phyloP scores from a whole-genome alignment of 2,797 vertebrate genomes.

The Neostethus bicornis region DNA sequence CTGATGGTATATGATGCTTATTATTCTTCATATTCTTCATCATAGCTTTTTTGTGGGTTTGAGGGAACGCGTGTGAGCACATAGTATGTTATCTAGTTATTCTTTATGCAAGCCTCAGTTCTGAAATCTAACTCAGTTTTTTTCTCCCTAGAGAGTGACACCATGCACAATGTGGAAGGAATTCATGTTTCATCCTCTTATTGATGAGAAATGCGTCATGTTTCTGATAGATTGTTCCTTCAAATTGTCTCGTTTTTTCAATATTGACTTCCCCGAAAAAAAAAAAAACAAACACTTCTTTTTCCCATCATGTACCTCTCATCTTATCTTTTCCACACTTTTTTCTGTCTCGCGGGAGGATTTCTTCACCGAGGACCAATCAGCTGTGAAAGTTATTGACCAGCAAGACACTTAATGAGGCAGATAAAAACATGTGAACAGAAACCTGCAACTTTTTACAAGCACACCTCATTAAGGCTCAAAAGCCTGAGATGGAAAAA shows the following conservation, averaged over 20 bases:
- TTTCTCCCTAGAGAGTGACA: slow-evolving; percentile 54
- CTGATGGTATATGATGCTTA: slow-evolving; percentile 54
- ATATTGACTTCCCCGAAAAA: slow-evolving; percentile 18
- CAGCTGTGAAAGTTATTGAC: slow-evolving; percentile 56
- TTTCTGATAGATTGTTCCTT: slow-evolving; percentile 53
- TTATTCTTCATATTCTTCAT: slow-evolving; percentile 47
- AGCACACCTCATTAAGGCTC: slow-evolving; percentile 54
- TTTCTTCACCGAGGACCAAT: slow-evolving; percentile 28
- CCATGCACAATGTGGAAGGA: slow-evolving; percentile 44
- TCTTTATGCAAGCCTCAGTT: slow-evolving; percentile 54
- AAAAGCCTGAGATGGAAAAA: slow-evolving; percentile 13
- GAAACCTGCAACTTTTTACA: slow-evolving; percentile 62
- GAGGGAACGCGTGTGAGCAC: slow-evolving; percentile 15
- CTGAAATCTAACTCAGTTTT: slow-evolving; percentile 52
- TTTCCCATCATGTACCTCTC: slow-evolving; percentile 14
- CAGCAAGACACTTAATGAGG: slow-evolving; percentile 65
- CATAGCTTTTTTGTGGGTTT: slow-evolving; percentile 23
- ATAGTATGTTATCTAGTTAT: slow-evolving; percentile 25
- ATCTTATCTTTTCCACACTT: slow-evolving; percentile 1
- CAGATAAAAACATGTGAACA: slow-evolving; percentile 57
- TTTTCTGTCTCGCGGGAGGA: slow-evolving; percentile 24
- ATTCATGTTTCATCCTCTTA: slow-evolving; percentile 60
- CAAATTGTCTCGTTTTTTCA: slow-evolving; percentile 29
- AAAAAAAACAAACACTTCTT: slow-evolving; percentile 34
- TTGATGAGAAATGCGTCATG: slow-evolving; percentile 52